Base-by-base conservation (phyloP, 2,113 vertebrate species). In the Vidua macroura region DNA sequence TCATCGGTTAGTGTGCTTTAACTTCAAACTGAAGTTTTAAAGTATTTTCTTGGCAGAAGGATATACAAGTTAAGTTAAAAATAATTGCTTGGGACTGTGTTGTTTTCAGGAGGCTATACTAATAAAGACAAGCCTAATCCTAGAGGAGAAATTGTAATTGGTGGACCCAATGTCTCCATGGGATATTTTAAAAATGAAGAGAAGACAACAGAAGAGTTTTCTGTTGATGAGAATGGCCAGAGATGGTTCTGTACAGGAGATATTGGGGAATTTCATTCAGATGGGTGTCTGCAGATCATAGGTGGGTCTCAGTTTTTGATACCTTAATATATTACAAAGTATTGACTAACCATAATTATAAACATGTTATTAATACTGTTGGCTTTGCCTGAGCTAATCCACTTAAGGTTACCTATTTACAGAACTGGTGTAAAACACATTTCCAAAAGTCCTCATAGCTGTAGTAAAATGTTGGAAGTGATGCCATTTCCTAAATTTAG, bases 231-330 rank as follows among this genome's bases (percentile, higher is more conserved):
- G 68, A 98, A 97, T 0, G 99, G 98, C 11, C 99, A 99, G 97
- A 98, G 98, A 35, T 99, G 99, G 99, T 99, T 99, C 97, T 99
- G 98, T 80, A 99, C 99, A 13, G 99, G 99, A 39, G 99, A 99
- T 68, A 98, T 99, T 24, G 99, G 99, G 48, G 99, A 99, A 93
- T 96, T 99, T 80, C 98, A 99, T 93, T 97, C 99, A 0, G 99
- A 99, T 72, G 99, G 99, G 27, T 99, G 99, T 95, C 98, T 99
- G 39, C 99, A 99, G 93, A 99, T 99, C 91, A 98, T 99, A 68
- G 99, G 99, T 99, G 88, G 91, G 98, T 48, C 93, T 91, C 48
- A 43, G 1, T 35, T 94, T 83, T 60, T 70, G 63, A 8, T 81
- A 41, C 24, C 52, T 91, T 92, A 58, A 46, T 48, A 11, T n/a